Base-by-base conservation (phyloP, 2,888 invertebrate genomes). In the Mesochorus sp. region DNA sequence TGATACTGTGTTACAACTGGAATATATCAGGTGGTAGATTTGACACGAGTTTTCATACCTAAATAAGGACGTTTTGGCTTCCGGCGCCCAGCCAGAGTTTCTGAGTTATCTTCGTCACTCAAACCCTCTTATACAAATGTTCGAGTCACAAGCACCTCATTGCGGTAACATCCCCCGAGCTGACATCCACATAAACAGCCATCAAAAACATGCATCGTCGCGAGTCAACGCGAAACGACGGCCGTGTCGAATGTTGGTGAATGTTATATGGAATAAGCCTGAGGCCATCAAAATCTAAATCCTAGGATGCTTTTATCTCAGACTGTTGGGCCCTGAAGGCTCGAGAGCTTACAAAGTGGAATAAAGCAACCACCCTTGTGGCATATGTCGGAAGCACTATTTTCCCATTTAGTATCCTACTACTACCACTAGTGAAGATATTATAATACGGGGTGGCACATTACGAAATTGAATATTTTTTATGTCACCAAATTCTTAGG, bases 191-290 rank as follows among this genome's bases (percentile, higher is more conserved):
- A 19, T 19, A 44, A 28, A 62, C 44, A 26, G 26, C 21, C 14
- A 44, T 17, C 21, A 31, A 14, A 59, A 42, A 42, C 8, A 26
- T 12, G 55, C 39, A n/a, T 26, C 42, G 61, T 39, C 37, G n/a
- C n/a, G 28, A 47, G 55, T 44, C 66, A 51, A 66, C 51, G 42
- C 4, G 14, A 6, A 76, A 61, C 31, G 64, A 66, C 44, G 47
- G 26, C 68, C 77, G 55, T n/a, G n/a, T 62, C 62, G 37, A 77
- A 73, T 39, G 31, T 73, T 55, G n/a, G n/a, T n/a, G 67, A 34
- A 31, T 3, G 14, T 39, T 21, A 47, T 61, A 19, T 10, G 14
- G 44, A 17, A 28, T 17, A 61, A 28, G 44, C 68, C 77, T 26
- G 68, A 44, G 62, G 62, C 39, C 68, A 51, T 53, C 57, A 31